Evolutionary conservation across 1,140 invertebrate genomes (phyloP).

Genomic region (Drosophila pseudoananassae): DNA sequence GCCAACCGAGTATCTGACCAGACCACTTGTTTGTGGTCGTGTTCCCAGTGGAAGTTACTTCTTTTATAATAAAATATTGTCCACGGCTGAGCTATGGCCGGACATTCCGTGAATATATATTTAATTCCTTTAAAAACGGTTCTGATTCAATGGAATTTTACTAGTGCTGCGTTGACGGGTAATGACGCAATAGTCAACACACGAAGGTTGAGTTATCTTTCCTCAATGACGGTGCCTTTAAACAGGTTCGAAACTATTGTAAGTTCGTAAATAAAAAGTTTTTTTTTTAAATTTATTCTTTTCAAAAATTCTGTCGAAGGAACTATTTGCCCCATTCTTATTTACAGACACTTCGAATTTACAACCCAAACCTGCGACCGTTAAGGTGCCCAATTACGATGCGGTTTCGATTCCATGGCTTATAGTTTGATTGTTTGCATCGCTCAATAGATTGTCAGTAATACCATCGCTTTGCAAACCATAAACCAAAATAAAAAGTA

Average conservation of each 20-base stretch:
- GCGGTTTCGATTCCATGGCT: slow-evolving; percentile 79
- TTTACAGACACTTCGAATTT: slow-evolving; percentile 9
- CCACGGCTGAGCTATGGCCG: neutral
- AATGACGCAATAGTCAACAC: neutral
- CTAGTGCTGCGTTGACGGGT: neutral
- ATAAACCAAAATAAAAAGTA: slow-evolving; percentile 73
- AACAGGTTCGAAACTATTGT: neutral
- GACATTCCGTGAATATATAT: neutral
- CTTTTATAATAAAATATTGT: neutral
- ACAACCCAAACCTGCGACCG: slow-evolving; percentile 14
- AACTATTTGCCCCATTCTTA: neutral
- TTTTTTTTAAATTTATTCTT: neutral
- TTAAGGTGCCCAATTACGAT: slow-evolving; percentile 60
- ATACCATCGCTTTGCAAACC: slow-evolving; percentile 71
- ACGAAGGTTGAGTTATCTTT: neutral
- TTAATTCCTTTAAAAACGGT: neutral
- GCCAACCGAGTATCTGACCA: slow-evolving; percentile 25
- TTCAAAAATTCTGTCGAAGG: no score
- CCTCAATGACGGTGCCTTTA: slow-evolving; percentile 21
- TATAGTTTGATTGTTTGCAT: slow-evolving; percentile 79
- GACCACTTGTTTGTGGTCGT: neutral
- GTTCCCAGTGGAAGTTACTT: neutral
- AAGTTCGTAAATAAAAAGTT: neutral
- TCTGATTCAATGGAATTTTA: neutral
- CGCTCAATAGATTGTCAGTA: slow-evolving; percentile 81